Conservation (phyloP, 2,888 invertebrate genomes). For the Lordiphosa fenestrarum region DNA sequence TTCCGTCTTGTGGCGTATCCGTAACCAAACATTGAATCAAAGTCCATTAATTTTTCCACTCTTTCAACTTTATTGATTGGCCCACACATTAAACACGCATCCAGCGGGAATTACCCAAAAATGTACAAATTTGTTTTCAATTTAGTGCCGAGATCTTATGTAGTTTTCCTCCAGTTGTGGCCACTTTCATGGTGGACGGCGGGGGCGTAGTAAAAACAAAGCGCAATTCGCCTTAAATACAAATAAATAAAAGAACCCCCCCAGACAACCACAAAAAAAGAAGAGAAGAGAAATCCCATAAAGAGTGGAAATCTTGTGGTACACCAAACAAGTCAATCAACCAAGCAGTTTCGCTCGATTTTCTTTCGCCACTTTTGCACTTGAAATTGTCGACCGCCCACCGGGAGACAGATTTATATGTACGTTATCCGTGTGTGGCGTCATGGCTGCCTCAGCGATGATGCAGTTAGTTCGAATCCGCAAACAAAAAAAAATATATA, state of each 20-base stretch:
- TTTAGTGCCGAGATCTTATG: conserved; percentile 13
- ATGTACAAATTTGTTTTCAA: conserved; percentile 4
- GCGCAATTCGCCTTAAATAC: conserved; percentile 54
- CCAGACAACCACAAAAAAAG: conserved; percentile 13
- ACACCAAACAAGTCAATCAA: conserved; percentile 25
- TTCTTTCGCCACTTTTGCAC: conserved; percentile 43
- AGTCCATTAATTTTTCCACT: not conserved
- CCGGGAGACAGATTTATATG: conserved; percentile 16
- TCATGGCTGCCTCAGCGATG: conserved; percentile 25
- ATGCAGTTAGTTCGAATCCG: conserved; percentile 38
- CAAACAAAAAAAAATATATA: conserved; percentile 3
- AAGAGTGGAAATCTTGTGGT: conserved; percentile 7
- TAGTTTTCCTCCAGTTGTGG: conserved; percentile 6
- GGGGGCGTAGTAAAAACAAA: conserved; percentile 44
- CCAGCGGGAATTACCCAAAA: conserved; percentile 28
- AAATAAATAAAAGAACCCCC: conserved; percentile 34
- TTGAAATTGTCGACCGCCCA: conserved; percentile 52
- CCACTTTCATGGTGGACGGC: conserved; percentile 26
- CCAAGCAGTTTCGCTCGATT: conserved; percentile 13
- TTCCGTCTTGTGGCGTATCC: no score
- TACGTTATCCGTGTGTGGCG: conserved; percentile 10
- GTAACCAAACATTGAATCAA: no score
- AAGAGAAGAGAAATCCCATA: conserved; percentile 8
- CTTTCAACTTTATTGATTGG: conserved; percentile 18
- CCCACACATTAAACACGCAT: not conserved